Conservation (phyloP, 1,140 invertebrate genomes). For the Cotesia chilonis region DNA sequence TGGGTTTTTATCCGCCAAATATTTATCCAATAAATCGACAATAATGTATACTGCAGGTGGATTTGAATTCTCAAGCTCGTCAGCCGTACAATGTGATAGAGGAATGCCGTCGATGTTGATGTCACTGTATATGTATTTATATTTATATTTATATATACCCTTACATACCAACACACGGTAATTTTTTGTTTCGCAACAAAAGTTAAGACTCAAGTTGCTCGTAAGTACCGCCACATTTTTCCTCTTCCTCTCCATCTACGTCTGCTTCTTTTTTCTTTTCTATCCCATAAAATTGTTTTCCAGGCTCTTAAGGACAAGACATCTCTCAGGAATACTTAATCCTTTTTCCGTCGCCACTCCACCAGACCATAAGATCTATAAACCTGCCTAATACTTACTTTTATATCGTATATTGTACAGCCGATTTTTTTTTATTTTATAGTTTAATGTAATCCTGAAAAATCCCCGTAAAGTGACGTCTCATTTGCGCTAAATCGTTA, state of each 20-base stretch:
- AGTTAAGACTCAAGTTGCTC: slow-evolving; percentile 17
- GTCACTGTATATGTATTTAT: background rate
- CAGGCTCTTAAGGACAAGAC: slow-evolving; percentile 23
- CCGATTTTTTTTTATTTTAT: too few relatives aligned
- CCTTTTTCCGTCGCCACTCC: background rate
- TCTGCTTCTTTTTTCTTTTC: background rate
- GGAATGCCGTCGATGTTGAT: background rate
- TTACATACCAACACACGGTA: background rate
- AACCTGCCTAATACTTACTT: too few relatives aligned
- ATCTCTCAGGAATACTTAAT: slow-evolving; percentile 10
- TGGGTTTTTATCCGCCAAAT: background rate
- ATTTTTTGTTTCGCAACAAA: background rate
- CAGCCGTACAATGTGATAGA: background rate
- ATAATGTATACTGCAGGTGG: slow-evolving; percentile 1
- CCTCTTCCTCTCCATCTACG: background rate
- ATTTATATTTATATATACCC: background rate
- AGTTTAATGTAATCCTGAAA: background rate
- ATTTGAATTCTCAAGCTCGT: background rate
- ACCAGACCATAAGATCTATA: background rate
- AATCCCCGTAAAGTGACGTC: background rate
- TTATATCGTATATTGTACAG: too few relatives aligned
- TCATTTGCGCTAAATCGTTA: background rate
- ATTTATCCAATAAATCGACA: slow-evolving; percentile 12
- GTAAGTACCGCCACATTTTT: slow-evolving; percentile 21
- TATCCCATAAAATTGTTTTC: slow-evolving; percentile 28